Evolutionary conservation across 2,888 invertebrate genomes (phyloP).

Genomic region (Pandemis corylana): DNA sequence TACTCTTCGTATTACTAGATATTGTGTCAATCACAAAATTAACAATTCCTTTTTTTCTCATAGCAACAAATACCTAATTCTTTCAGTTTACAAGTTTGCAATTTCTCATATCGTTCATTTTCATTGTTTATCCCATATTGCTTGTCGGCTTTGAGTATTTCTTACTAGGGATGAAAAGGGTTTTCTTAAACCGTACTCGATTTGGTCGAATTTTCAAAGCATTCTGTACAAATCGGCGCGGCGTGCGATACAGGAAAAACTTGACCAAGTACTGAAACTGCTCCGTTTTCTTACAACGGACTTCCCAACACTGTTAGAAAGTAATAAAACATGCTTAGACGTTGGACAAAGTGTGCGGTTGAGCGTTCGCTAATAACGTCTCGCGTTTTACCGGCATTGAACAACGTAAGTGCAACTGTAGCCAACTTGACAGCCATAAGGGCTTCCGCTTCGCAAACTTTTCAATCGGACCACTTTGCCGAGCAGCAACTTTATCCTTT

Average conservation of each 20-base stretch:
- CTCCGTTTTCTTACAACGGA: constrained; percentile 12
- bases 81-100: background rate
- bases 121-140: background rate
- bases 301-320: constrained; percentile 27
- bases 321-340: constrained; percentile 39
- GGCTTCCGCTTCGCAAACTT: constrained; percentile 65
- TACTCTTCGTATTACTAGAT: background rate
- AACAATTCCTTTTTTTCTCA: background rate
- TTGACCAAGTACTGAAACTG: background rate
- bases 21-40: background rate
- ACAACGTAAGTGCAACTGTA: constrained; percentile 57
- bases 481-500: constrained; percentile 65
- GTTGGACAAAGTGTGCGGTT: constrained; percentile 38
- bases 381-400: constrained; percentile 47
- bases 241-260: background rate
- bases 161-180: background rate
- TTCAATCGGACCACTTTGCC: constrained; percentile 68
- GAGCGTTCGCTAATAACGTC: constrained; percentile 36
- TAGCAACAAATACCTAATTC: background rate
- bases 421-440: constrained; percentile 57
- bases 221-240: background rate
- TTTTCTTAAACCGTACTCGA: background rate
- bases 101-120: background rate
- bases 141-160: background rate
- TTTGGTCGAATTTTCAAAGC: background rate